phyloP scores from a whole-genome alignment of 2,113 vertebrate species.

The Notarius quadriscutis region DNA sequence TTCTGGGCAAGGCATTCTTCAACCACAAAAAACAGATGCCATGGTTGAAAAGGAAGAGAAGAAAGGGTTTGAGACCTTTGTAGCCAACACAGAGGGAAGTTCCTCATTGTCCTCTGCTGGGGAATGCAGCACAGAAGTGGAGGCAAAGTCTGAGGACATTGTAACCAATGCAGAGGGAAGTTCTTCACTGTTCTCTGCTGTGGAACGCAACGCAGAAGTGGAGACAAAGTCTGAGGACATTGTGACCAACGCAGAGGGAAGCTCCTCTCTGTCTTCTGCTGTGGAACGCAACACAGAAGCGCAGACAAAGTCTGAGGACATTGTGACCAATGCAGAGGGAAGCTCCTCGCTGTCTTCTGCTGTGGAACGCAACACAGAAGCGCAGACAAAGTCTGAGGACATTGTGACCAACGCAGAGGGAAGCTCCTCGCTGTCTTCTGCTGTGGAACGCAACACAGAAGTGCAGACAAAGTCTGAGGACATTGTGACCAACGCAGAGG shows the following conservation, averaged over 20 bases:
- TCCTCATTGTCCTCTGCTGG: neutral
- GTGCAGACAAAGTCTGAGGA: too few relatives aligned
- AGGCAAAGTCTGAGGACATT: neutral
- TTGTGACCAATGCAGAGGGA: neutral
- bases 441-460: too few relatives aligned
- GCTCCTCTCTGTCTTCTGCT: neutral
- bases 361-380: neutral
- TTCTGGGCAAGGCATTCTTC: constrained; percentile 21
- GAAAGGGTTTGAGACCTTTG: constrained; percentile 15
- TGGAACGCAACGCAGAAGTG: neutral
- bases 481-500: too few relatives aligned
- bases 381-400: neutral
- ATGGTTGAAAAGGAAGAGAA: constrained; percentile 16
- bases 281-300: neutral
- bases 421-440: too few relatives aligned
- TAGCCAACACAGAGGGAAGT: constrained; percentile 5
- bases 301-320: constrained; percentile 4
- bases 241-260: neutral
- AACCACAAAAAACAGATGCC: constrained; percentile 7
- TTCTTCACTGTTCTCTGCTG: neutral
- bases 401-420: neutral
- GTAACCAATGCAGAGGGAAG: constrained; percentile 14
- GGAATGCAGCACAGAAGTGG: neutral
- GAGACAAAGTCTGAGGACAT: constrained; percentile 7
- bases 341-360: neutral